Evolutionary conservation across 2,797 vertebrate genomes (phyloP), one percentile per base, ranked within the genome.

Genomic region (Crocidura indochinensis): DNA sequence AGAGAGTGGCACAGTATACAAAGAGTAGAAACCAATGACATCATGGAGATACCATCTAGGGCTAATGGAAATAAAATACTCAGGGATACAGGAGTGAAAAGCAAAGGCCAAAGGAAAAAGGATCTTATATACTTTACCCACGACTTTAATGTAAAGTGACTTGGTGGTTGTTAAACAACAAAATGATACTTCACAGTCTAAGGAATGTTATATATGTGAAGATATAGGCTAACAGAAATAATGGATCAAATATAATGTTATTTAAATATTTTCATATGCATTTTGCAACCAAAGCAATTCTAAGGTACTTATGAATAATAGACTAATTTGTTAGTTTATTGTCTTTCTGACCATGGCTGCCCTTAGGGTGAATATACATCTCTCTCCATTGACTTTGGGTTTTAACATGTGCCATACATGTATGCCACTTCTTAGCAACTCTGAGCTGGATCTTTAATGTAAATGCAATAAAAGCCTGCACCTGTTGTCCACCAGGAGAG

Each of bases 381-480:
- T 10, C 22, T 90, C 60, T 38, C 31, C 65, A 76, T 26, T 72
- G 31, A 73, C 31, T 86, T 84, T 72, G 56, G 53, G 31, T 62
- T 92, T 91, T 49, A 84, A 20, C 46, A 29, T 10, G 14, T 64
- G 38, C 27, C 22, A 77, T 19, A 29, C 7, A 17, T 17, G n/a
- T 3, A 76, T 88, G 84, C 17, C 49, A 8, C 74, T 47, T 31
- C 44, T 20, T 68, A 22, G 53, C 26, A 85, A 26, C 44, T 86
- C 24, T 73, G 26, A 84, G 60, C 86, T 71, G 19, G 22, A 87
- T 64, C 47, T 85, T 92, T 72, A 76, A 84, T 31, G 27, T 6
- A 2, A 87, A 78, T 64, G 91, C 60, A 87, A 51, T 64, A 64
- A 86, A 74, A 76, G 10, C 38, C 56, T 71, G n/a, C 68, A 69